Percentiles rank a stretch among this genome's conserved stretches.
Conservation (phyloP, 2,888 invertebrate species). For the Drosophila melanocephala region DNA sequence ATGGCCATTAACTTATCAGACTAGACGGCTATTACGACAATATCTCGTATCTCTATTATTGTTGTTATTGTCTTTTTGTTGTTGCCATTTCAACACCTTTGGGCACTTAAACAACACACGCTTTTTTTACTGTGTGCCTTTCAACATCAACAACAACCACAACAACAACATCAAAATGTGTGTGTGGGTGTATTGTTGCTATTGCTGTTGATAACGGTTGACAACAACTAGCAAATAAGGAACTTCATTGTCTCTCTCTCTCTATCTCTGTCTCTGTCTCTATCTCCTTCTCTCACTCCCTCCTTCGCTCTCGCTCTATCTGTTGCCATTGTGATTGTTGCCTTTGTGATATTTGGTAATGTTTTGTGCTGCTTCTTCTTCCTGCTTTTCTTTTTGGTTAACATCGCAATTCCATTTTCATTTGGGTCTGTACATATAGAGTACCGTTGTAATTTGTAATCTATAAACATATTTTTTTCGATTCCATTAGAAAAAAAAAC, state of each 20-base stretch:
- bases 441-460: conserved; percentile 34
- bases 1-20: conserved; percentile 59
- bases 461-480: conserved; percentile 12
- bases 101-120: conserved; percentile 32
- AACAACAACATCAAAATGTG: conserved; percentile 19
- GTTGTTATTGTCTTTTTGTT: conserved; percentile 16
- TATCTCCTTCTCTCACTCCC: neutral
- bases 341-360: conserved; percentile 50
- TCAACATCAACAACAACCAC: conserved; percentile 48
- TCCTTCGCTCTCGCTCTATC: conserved; percentile 60
- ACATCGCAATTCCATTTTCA: conserved; percentile 47
- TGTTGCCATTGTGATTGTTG: conserved; percentile 41
- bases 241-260: conserved; percentile 56
- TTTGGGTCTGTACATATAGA: neutral
- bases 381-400: neutral
- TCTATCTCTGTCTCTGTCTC: conserved; percentile 19
- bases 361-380: conserved; percentile 4
- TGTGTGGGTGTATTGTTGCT: neutral
- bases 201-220: conserved; percentile 43
- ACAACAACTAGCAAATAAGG: conserved; percentile 23
- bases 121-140: conserved; percentile 32
- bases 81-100: conserved; percentile 56
- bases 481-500: conserved; percentile 26
- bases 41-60: conserved; percentile 31
- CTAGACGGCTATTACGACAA: conserved; percentile 40